A percentile compares a stretch with the other conserved stretches of the same genome.
Evolutionary conservation across 1,140 invertebrate species (phyloP).

Genomic region (Caenorhabditis latens): DNA sequence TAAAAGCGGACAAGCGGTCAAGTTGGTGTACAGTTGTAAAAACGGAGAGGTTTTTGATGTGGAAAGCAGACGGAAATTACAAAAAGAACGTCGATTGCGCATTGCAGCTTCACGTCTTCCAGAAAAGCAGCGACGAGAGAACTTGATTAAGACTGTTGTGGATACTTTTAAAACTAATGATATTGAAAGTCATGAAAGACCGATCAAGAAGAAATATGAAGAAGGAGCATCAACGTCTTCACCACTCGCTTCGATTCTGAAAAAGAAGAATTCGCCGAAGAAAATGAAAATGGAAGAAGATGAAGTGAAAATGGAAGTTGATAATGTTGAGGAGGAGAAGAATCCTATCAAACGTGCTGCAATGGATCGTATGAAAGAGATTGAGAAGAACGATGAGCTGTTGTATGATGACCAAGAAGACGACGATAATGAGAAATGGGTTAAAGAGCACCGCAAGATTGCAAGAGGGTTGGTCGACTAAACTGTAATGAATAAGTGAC

Average conservation of each 20-base stretch:
- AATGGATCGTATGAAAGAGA: constrained; percentile 27
- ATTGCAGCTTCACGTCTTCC: constrained; percentile 28
- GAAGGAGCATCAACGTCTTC: background rate
- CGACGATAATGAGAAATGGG: constrained; percentile 82
- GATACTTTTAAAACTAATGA: constrained; percentile 5
- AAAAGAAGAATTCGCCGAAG: background rate
- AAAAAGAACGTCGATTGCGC: constrained; percentile 2
- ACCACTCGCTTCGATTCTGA: constrained; percentile 24
- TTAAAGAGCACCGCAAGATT: constrained; percentile 69
- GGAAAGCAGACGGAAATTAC: background rate
- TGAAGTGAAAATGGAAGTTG: constrained; percentile 26
- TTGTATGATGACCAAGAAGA: constrained; percentile 82
- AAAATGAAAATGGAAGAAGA: constrained; percentile 41
- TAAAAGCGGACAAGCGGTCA: constrained; percentile 15
- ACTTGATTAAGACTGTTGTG: background rate
- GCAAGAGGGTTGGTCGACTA: background rate
- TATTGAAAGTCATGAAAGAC: background rate
- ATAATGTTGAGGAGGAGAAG: constrained; percentile 41
- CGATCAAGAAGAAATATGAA: constrained; percentile 16
- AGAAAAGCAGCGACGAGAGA: constrained; percentile 12
- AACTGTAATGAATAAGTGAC: no score
- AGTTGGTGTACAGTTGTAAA: constrained; percentile 18
- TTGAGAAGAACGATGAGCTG: constrained; percentile 49
- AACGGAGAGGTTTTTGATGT: constrained; percentile 33
- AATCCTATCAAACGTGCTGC: constrained; percentile 57